phyloP scores from a whole-genome alignment of 1,140 invertebrate species.

The Sipha flava region DNA sequence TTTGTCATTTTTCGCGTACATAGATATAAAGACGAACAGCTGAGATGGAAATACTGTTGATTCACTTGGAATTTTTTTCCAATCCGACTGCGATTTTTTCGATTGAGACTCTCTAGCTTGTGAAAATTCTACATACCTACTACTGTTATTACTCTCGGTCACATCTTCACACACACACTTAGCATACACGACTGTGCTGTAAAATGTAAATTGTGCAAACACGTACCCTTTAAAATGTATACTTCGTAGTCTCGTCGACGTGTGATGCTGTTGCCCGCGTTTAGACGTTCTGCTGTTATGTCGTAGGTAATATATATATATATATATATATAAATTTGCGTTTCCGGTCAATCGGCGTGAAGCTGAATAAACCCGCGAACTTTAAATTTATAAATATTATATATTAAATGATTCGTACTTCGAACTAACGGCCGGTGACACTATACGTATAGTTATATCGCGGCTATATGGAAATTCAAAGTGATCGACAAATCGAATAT shows the following conservation, averaged over 20 bases:
- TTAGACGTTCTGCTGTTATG: not conserved
- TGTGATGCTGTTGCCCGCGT: not conserved
- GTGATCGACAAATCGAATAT: too few relatives aligned
- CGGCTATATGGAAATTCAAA: too few relatives aligned
- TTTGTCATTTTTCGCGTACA: not conserved
- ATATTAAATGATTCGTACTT: not conserved
- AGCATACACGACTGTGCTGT: too few relatives aligned
- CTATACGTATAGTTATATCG: too few relatives aligned
- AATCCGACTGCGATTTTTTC: too few relatives aligned
- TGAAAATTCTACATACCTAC: too few relatives aligned
- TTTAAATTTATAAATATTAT: not conserved
- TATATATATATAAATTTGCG: too few relatives aligned
- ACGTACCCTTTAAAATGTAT: constrained; percentile 4
- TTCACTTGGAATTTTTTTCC: constrained; percentile 1
- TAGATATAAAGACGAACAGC: constrained; percentile 5
- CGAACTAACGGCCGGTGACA: not conserved
- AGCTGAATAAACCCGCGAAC: not conserved
- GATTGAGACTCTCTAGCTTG: too few relatives aligned
- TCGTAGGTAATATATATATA: too few relatives aligned
- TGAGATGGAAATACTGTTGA: constrained; percentile 27
- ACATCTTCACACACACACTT: too few relatives aligned
- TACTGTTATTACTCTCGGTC: too few relatives aligned
- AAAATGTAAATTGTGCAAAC: too few relatives aligned
- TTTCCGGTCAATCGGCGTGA: constrained; percentile 19
- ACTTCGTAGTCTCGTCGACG: not conserved